These are phyloP conservation scores for Heteromormyrus szaboi DNA, from an alignment of 2,797 vertebrate species.

Conservation along the genomic window DNA sequence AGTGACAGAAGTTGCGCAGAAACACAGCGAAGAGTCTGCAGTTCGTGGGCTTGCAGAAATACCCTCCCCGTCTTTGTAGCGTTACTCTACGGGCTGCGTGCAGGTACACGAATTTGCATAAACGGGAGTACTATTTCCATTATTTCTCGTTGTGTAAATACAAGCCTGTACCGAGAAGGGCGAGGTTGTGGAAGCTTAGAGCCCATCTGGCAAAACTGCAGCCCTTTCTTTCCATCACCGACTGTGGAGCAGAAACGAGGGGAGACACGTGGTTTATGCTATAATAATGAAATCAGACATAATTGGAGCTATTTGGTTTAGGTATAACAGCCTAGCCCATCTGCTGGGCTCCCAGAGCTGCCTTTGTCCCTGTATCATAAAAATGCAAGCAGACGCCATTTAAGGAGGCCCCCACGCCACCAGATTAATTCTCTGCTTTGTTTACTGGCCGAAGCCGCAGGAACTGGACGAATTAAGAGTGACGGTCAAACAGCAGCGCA, in stretches of 20 bases:
- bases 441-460: constrained; percentile 26
- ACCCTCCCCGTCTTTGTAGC: background rate
- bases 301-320: constrained; percentile 28
- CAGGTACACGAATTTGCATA: background rate
- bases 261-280: constrained; percentile 30
- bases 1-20: background rate
- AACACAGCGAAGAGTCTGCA: background rate
- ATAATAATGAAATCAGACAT: constrained; percentile 44
- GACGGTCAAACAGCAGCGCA: background rate
- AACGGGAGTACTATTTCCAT: background rate
- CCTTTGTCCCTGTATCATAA: constrained; percentile 14
- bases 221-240: constrained; percentile 31
- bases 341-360: background rate
- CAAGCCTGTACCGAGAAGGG: constrained; percentile 40
- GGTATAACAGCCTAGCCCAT: constrained; percentile 24
- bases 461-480: constrained; percentile 17
- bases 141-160: constrained; percentile 16
- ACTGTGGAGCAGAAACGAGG: constrained; percentile 21
- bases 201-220: constrained; percentile 47
- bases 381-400: constrained; percentile 20
- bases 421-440: constrained; percentile 27
- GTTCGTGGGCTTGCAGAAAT: background rate
- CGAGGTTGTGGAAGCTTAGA: constrained; percentile 31
- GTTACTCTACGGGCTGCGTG: background rate
- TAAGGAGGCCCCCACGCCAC: constrained; percentile 12